These are phyloP conservation scores for Cerceris rybyensis DNA, from an alignment of 2,888 invertebrate species.

Conservation along the genomic window DNA sequence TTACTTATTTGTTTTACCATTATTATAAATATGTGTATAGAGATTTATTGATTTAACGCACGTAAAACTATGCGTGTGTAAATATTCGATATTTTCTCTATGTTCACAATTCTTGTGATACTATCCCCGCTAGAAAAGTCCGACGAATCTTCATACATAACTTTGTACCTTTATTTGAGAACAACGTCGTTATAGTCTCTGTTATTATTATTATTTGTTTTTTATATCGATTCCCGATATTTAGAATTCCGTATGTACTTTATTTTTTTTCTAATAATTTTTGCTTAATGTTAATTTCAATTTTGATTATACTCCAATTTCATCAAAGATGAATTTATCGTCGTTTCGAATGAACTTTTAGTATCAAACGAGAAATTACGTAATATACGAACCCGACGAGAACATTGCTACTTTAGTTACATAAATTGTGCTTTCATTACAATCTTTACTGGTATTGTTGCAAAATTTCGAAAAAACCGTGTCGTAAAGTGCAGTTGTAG, in stretches of 20 bases:
- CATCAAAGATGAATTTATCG: neutral
- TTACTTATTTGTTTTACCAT: conserved; percentile 24
- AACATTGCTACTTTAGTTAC: neutral
- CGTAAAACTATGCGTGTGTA: conserved; percentile 18
- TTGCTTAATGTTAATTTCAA: conserved; percentile 12
- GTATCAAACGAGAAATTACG: neutral
- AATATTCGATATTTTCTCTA: conserved; percentile 5
- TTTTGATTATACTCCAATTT: conserved; percentile 1
- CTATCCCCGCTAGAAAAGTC: conserved; percentile 51
- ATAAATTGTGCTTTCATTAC: neutral
- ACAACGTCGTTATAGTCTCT: neutral
- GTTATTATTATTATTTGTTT: neutral
- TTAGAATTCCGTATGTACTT: conserved; percentile 5
- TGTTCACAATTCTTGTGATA: conserved; percentile 17
- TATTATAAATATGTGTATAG: conserved; percentile 11
- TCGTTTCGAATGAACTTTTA: neutral
- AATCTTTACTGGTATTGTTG: conserved; percentile 17
- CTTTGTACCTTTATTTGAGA: conserved; percentile 20
- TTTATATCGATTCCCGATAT: conserved; percentile 1
- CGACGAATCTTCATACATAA: conserved; percentile 59
- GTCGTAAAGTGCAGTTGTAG: conserved; percentile 10
- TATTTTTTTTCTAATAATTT: neutral
- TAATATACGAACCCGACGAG: neutral
- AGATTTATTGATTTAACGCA: conserved; percentile 18
- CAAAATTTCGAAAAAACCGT: conserved; percentile 13